Evolutionary conservation across 1,140 invertebrate genomes (phyloP).

Genomic region (Philaenus spumarius): DNA sequence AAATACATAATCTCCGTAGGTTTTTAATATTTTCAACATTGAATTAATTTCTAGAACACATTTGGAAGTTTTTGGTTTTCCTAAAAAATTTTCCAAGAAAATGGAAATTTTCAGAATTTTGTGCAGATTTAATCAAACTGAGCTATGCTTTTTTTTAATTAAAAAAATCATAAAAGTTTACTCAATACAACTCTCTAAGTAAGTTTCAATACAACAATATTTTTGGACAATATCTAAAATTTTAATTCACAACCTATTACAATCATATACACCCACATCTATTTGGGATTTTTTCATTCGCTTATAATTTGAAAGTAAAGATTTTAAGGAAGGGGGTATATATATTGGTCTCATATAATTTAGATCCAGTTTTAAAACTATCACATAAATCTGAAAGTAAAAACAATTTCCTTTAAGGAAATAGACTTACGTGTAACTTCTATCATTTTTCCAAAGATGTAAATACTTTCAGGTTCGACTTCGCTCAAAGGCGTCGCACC

Average conservation of each 20-base stretch:
- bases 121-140: too few species aligned
- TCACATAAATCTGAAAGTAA: not conserved
- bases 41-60: too few species aligned
- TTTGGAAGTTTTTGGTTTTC: too few species aligned
- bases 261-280: not conserved
- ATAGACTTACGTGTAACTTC: conserved; percentile 55
- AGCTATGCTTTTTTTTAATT: too few species aligned
- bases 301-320: conserved; percentile 3
- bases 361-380: not conserved
- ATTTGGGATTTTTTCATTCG: not conserved
- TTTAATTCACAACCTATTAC: not conserved
- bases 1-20: too few species aligned
- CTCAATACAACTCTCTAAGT: too few species aligned
- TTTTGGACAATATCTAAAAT: not conserved
- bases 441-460: conserved; percentile 71
- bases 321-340: not conserved
- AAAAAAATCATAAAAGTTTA: too few species aligned
- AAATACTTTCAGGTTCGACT: conserved; percentile 65
- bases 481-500: conserved; percentile 61
- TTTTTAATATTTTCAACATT: too few species aligned
- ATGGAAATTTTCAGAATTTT: too few species aligned
- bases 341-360: not conserved
- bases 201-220: too few species aligned
- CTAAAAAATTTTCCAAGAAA: too few species aligned
- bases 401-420: conserved; percentile 3